Base-by-base conservation (phyloP, 2,888 invertebrate genomes). In the Cephus pulcher region DNA sequence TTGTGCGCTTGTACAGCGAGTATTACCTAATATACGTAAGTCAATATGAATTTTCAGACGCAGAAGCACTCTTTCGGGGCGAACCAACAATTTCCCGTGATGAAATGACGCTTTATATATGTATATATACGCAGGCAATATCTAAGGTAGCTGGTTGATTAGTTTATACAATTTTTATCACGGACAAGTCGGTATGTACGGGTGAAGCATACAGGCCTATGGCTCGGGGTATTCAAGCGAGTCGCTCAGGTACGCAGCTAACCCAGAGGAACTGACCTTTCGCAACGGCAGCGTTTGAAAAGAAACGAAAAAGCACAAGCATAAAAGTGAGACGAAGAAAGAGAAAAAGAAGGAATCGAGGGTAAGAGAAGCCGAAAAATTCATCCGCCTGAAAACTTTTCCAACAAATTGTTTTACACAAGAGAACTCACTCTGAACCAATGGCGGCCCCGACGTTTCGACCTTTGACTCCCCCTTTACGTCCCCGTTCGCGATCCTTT, bases 271-370 rank as follows among this genome's bases (percentile, higher is more conserved):
- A 56, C 56, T 56, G 56, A 56, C 56, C 56, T 56, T 56, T 56
- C 23, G 23, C 56, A 56, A 40, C 40, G 40, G 15, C 40, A 3
- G 9, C 56, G 23, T 56, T 56, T n/a, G 68, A 75, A 33, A 33
- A 40, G 33, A 75, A 75, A 75, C 40, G 30, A 33, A 75, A 35
- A 34, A 77, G 74, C 70, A 70, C 12, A 73, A 34, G 33, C 56
- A 78, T 73, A 33, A 76, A 34, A 68, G 56, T 34, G 3, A 40
- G n/a, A 23, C 6, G 12, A 68, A 15, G 73, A 32, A 73, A 11
- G 12, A 73, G 23, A 73, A 9, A 76, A 33, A n/a, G 73, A n/a
- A 35, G 69, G 74, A 77, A 33, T 74, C 68, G 69, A 68, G 30
- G 35, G 74, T 74, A 56, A 9, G 9, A 23, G 56, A 23, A 9